Evolutionary conservation across 2,888 invertebrate species (phyloP).

Genomic region (Spodoptera littoralis): DNA sequence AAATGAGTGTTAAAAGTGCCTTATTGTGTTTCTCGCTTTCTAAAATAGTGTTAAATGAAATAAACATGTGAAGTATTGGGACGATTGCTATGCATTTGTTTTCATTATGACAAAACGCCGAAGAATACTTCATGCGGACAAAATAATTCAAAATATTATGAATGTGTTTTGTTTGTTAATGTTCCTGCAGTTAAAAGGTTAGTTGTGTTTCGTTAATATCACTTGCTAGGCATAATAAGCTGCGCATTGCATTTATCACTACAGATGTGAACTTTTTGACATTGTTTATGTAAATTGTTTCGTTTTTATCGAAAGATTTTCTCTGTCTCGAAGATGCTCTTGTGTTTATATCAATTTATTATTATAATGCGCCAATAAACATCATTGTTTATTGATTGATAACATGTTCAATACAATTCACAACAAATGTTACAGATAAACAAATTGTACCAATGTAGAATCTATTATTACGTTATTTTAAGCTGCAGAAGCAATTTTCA

Average conservation of each 20-base stretch:
- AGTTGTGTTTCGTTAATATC: conserved; percentile 21
- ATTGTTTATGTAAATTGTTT: conserved; percentile 16
- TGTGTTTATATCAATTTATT: conserved; percentile 4
- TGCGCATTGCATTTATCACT: conserved; percentile 15
- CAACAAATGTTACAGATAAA: too few relatives aligned
- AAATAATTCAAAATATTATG: conserved; percentile 84
- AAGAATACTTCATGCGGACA: conserved; percentile 85
- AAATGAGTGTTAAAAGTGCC: conserved; percentile 52
- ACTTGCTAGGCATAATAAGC: not conserved
- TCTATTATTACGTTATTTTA: too few relatives aligned
- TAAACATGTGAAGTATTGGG: conserved; percentile 65
- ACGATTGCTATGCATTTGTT: conserved; percentile 74
- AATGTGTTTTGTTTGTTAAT: conserved; percentile 85
- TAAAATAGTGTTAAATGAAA: conserved; percentile 39
- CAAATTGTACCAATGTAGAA: too few relatives aligned
- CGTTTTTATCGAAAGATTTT: not conserved
- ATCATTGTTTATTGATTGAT: not conserved
- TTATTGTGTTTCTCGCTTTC: conserved; percentile 37
- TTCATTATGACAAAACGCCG: conserved; percentile 87
- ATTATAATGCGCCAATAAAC: not conserved
- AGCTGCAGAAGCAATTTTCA: too few relatives aligned
- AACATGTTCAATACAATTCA: too few relatives aligned
- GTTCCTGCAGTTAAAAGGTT: conserved; percentile 85
- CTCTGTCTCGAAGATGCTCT: conserved; percentile 1
- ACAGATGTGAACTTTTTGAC: conserved; percentile 37